Percentiles rank a stretch among this genome's conserved stretches.
Evolutionary conservation across 1,140 invertebrate genomes (phyloP).

Genomic region (Branchinecta lindahli): DNA sequence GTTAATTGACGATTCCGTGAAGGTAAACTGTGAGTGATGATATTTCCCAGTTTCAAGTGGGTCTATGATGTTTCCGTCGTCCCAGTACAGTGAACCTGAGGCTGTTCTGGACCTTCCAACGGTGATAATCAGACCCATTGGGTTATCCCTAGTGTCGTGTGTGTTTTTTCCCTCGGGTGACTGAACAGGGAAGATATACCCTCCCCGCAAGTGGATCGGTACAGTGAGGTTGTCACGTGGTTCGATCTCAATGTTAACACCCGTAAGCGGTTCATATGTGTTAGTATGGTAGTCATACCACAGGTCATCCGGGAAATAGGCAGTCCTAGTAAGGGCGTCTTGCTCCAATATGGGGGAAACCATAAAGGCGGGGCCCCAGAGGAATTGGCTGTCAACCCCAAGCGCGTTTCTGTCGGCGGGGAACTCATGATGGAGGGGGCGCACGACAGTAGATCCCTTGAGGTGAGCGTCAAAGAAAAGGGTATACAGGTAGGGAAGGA

Average conservation of each 20-base stretch:
- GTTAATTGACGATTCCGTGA: not conserved
- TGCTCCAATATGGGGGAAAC: slow-evolving; percentile 25
- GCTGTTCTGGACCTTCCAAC: slow-evolving; percentile 1
- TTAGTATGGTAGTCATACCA: slow-evolving; percentile 34
- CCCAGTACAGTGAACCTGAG: slow-evolving; percentile 24
- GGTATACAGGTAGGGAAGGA: slow-evolving; percentile 36
- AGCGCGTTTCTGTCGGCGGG: slow-evolving; percentile 24
- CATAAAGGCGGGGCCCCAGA: slow-evolving; percentile 27
- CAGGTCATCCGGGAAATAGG: slow-evolving; percentile 29
- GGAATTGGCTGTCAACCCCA: slow-evolving; percentile 26
- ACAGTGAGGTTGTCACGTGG: slow-evolving; percentile 41
- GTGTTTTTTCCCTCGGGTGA: slow-evolving; percentile 45
- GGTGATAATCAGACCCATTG: slow-evolving; percentile 21
- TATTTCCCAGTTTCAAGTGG: not conserved
- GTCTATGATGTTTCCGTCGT: slow-evolving; percentile 22
- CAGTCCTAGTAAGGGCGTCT: slow-evolving; percentile 20
- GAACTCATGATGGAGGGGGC: slow-evolving; percentile 33
- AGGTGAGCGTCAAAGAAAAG: slow-evolving; percentile 31
- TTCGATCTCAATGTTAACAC: slow-evolving; percentile 34
- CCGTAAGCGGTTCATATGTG: not conserved
- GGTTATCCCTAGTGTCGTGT: slow-evolving; percentile 2
- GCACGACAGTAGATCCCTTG: slow-evolving; percentile 30
- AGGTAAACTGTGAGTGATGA: not conserved
- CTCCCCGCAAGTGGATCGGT: slow-evolving; percentile 50
- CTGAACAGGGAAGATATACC: slow-evolving; percentile 52